Evolutionary conservation across 2,113 vertebrate genomes (phyloP).

Genomic region (Brevimyrus niger): DNA sequence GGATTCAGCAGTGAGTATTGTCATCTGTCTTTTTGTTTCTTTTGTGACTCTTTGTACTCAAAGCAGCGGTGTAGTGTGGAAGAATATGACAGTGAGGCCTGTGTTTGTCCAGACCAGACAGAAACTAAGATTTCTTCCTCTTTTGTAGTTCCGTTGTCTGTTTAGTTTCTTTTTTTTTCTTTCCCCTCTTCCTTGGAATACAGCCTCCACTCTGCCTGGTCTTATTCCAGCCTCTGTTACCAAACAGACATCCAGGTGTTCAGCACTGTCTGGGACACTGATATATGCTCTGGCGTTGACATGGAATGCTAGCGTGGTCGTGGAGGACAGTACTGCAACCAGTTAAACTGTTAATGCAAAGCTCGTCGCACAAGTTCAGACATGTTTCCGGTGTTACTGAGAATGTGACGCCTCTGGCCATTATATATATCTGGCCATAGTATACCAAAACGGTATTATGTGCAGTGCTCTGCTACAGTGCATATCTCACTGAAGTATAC

Average conservation of each 20-base stretch:
- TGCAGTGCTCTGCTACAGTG: no score
- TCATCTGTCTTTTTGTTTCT: not conserved
- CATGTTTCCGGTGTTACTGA: not conserved
- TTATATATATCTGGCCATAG: not conserved
- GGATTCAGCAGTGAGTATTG: not conserved
- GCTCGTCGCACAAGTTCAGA: not conserved
- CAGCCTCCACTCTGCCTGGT: not conserved
- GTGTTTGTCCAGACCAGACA: slow-evolving; percentile 6
- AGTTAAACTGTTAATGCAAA: not conserved
- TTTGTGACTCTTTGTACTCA: not conserved
- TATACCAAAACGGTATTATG: no score
- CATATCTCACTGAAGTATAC: no score
- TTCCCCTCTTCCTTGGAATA: not conserved
- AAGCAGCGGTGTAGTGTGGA: not conserved
- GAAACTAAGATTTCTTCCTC: slow-evolving; percentile 3
- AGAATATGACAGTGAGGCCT: slow-evolving; percentile 11
- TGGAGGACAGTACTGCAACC: not conserved
- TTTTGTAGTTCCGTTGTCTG: not conserved
- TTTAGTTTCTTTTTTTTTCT: not conserved
- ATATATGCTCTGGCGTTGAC: not conserved
- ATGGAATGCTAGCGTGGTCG: not conserved
- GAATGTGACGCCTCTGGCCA: not conserved
- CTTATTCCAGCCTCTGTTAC: not conserved
- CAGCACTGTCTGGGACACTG: not conserved
- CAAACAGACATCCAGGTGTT: not conserved